Evolutionary conservation across 2,888 invertebrate genomes (phyloP).

Genomic region (Eristalinus sepulchralis): DNA sequence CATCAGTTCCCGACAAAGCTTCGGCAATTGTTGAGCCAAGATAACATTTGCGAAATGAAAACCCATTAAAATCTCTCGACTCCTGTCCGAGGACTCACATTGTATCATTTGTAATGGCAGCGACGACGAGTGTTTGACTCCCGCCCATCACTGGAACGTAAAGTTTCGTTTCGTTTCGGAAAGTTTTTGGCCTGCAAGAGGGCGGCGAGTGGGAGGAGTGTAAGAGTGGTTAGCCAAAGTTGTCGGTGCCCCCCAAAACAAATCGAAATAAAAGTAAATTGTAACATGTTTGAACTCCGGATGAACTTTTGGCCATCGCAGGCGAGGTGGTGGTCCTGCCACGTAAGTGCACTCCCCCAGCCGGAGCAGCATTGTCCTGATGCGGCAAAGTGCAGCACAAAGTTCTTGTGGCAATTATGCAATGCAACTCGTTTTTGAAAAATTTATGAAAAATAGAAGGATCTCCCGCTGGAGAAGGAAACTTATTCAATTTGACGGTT

Average conservation of each 20-base stretch:
- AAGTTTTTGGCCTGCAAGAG: background rate
- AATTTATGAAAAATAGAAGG: slow-evolving; percentile 57
- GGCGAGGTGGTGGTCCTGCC: slow-evolving; percentile 33
- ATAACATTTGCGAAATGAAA: slow-evolving; percentile 69
- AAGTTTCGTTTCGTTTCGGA: slow-evolving; percentile 47
- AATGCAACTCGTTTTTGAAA: slow-evolving; percentile 60
- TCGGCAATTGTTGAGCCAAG: slow-evolving; percentile 64
- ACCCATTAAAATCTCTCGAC: slow-evolving; percentile 70
- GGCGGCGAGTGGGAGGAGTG: background rate
- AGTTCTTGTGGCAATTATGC: slow-evolving; percentile 69
- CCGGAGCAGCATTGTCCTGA: background rate
- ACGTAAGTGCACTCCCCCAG: slow-evolving; percentile 52
- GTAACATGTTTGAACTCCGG: slow-evolving; percentile 67
- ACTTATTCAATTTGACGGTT: slow-evolving; percentile 66
- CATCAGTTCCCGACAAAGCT: slow-evolving; percentile 46
- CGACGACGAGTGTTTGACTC: slow-evolving; percentile 32
- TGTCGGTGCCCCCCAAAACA: slow-evolving; percentile 44
- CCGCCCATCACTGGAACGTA: slow-evolving; percentile 35
- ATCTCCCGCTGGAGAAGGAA: slow-evolving; percentile 16
- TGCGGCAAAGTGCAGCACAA: slow-evolving; percentile 55
- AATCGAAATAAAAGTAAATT: slow-evolving; percentile 60
- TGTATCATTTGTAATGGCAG: slow-evolving; percentile 66
- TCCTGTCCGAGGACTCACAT: slow-evolving; percentile 68
- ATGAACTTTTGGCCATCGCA: slow-evolving; percentile 49
- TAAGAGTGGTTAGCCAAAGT: slow-evolving; percentile 36